Conservation (phyloP, 37 sponge, comb jelly and placozoan genomes). For the Dysidea cf. avara region DNA sequence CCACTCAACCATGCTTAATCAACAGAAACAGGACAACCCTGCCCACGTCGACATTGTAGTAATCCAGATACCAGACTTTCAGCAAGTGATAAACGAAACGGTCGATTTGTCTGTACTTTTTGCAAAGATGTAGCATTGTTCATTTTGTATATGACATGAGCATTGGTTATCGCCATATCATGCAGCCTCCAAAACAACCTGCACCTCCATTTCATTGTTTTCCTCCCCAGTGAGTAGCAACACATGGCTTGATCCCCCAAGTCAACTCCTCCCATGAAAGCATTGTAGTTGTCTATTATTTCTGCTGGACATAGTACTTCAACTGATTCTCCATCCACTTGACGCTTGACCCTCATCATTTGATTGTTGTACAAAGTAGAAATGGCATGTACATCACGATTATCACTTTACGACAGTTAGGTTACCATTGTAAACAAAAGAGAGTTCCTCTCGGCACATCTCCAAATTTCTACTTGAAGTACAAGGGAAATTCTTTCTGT, state of each 20-base stretch:
- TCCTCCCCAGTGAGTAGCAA: constrained; percentile 33
- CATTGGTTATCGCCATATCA: constrained; percentile 21
- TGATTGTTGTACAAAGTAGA: constrained; percentile 2
- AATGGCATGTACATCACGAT: constrained; percentile 21
- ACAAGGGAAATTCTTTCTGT: constrained; percentile 25
- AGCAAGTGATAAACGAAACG: too few species aligned
- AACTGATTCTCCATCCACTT: not conserved
- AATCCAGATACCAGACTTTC: too few species aligned
- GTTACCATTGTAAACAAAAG: constrained; percentile 3
- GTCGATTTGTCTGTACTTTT: too few species aligned
- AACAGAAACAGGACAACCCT: not conserved
- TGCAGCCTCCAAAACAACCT: constrained; percentile 9
- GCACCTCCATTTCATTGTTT: constrained; percentile 39
- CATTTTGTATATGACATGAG: constrained; percentile 3
- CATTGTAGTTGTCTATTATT: constrained; percentile 16
- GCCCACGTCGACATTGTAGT: not conserved
- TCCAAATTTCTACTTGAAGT: not conserved
- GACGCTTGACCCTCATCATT: not conserved
- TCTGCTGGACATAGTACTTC: constrained; percentile 12
- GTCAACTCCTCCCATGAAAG: constrained; percentile 40
- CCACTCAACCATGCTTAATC: constrained; percentile 18
- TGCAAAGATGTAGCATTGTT: too few species aligned
- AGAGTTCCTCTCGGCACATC: too few species aligned
- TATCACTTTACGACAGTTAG: constrained; percentile 14
- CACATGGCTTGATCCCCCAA: constrained; percentile 17